phyloP scores from a whole-genome alignment of 2,113 vertebrate genomes.

The Sterna hirundo region DNA sequence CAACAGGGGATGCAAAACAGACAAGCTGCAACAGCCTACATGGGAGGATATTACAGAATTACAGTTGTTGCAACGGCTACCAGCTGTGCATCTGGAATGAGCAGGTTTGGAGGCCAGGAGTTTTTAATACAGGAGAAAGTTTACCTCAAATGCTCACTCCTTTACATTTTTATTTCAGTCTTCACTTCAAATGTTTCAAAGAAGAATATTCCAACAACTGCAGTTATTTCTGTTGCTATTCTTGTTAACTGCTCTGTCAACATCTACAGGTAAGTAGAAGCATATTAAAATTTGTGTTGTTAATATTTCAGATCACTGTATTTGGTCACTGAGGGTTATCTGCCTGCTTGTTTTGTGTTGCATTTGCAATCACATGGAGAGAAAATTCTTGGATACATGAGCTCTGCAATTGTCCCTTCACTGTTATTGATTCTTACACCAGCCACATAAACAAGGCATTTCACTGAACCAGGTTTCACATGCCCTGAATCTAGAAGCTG shows the following conservation, averaged over 20 bases:
- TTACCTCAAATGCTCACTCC: not conserved
- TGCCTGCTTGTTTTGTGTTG: not conserved
- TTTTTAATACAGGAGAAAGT: constrained; percentile 27
- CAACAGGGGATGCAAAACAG: constrained; percentile 44
- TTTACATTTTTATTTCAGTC: constrained; percentile 18
- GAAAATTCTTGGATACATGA: not conserved
- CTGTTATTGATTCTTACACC: not conserved
- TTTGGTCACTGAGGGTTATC: not conserved
- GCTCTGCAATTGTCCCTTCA: not conserved
- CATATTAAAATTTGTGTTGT: not conserved
- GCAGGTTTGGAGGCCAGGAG: constrained; percentile 12
- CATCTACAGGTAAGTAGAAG: not conserved
- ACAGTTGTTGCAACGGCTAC: constrained; percentile 53
- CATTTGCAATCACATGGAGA: not conserved
- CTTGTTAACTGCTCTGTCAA: not conserved
- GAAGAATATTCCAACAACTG: not conserved
- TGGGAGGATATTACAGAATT: constrained; percentile 63
- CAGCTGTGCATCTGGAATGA: constrained; percentile 70
- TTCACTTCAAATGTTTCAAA: not conserved
- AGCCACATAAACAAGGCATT: not conserved
- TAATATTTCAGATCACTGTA: not conserved
- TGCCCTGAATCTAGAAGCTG: not conserved
- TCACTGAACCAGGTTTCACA: not conserved
- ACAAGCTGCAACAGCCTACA: constrained; percentile 36
- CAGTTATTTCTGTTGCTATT: not conserved